These are phyloP conservation scores for Misgurnus mizolepis DNA, from an alignment of 2,113 vertebrate genomes.

Conservation along the genomic window DNA sequence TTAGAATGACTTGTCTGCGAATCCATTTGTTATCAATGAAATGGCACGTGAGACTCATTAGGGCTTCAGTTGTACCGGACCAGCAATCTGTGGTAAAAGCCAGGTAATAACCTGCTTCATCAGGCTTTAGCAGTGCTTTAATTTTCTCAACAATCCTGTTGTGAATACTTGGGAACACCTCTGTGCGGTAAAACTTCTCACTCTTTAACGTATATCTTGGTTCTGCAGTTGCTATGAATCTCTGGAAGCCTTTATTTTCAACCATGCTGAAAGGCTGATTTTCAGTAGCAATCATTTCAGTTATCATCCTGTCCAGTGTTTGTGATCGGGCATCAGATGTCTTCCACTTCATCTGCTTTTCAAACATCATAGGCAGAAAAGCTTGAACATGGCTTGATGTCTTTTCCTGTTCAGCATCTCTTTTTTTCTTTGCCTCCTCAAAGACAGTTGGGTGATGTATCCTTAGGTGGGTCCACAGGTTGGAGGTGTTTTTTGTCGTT, in stretches of 20 bases:
- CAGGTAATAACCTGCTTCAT: neutral
- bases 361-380: neutral
- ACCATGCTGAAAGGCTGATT: conserved; percentile 22
- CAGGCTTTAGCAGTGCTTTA: neutral
- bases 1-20: too few species aligned
- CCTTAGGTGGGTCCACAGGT: too few species aligned
- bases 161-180: conserved; percentile 15
- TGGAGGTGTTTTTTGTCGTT: too few species aligned
- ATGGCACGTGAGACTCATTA: conserved; percentile 39
- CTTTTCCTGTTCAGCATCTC: neutral
- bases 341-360: neutral
- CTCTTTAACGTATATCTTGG: conserved; percentile 6
- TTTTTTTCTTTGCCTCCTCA: too few species aligned
- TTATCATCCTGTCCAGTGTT: neutral
- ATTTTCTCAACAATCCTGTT: neutral
- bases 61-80: conserved; percentile 29
- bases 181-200: conserved; percentile 7
- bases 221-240: conserved; percentile 6
- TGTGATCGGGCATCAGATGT: neutral
- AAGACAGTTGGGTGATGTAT: too few species aligned
- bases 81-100: conserved; percentile 39
- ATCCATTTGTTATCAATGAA: conserved; percentile 6
- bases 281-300: conserved; percentile 10
- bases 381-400: neutral
- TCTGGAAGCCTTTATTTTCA: conserved; percentile 23